Evolutionary conservation across 1,140 invertebrate genomes (phyloP).

Genomic region (Drosophila nigrodunni): DNA sequence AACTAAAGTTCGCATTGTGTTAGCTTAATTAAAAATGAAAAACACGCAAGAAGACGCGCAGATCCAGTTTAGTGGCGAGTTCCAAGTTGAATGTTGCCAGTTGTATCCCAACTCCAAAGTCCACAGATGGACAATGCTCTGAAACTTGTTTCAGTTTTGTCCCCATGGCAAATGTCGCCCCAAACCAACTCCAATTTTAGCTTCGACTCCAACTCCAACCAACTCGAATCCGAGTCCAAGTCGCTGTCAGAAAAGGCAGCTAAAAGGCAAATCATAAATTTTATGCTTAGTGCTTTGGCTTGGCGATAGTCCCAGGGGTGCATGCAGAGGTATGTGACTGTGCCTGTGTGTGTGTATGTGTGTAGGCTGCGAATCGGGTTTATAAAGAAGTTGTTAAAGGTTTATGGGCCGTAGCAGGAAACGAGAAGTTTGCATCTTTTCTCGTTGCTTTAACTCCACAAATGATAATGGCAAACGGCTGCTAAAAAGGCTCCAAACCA

Average conservation of each 20-base stretch:
- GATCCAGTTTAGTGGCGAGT: slow-evolving; percentile 37
- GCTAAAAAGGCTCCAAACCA: slow-evolving; percentile 14
- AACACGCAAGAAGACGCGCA: slow-evolving; percentile 31
- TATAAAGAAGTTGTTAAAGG: slow-evolving; percentile 66
- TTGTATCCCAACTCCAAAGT: slow-evolving; percentile 47
- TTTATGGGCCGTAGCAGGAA: slow-evolving; percentile 53
- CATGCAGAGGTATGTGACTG: not conserved
- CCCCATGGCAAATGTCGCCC: slow-evolving; percentile 49
- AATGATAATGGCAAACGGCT: slow-evolving; percentile 44
- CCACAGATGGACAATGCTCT: slow-evolving; percentile 52
- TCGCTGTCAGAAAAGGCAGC: slow-evolving; percentile 46
- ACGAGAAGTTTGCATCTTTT: slow-evolving; percentile 3
- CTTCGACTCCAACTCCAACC: not conserved
- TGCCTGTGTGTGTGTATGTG: not conserved
- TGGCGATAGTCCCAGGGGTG: slow-evolving; percentile 32
- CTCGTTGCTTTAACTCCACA: slow-evolving; percentile 22
- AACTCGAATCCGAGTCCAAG: slow-evolving; percentile 7
- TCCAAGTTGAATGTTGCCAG: slow-evolving; percentile 9
- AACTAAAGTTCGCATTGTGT: slow-evolving; percentile 15
- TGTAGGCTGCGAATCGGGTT: slow-evolving; percentile 34
- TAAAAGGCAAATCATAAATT: slow-evolving; percentile 80
- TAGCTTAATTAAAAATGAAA: slow-evolving; percentile 72
- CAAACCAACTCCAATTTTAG: slow-evolving; percentile 22
- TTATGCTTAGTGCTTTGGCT: slow-evolving; percentile 61
- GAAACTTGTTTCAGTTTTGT: slow-evolving; percentile 60